phyloP scores from a whole-genome alignment of 2,888 invertebrate species.

The Villa cingulata region DNA sequence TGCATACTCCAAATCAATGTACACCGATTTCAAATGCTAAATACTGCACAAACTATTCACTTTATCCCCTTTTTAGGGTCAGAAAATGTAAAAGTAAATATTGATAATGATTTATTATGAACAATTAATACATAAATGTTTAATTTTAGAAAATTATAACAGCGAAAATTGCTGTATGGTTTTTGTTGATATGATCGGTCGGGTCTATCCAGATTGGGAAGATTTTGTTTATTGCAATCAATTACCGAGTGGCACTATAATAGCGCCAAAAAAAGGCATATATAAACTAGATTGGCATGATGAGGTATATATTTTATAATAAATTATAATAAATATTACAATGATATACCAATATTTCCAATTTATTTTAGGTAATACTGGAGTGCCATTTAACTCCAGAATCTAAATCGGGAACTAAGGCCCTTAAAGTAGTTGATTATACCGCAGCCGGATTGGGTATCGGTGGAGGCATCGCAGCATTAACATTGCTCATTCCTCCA shows the following conservation, averaged over 20 bases:
- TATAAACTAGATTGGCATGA: slow-evolving; percentile 19
- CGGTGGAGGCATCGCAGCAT: slow-evolving; percentile 18
- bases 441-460: slow-evolving; percentile 20
- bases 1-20: no score
- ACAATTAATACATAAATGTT: no score
- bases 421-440: slow-evolving; percentile 17
- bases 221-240: slow-evolving; percentile 35
- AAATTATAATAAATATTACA: no score
- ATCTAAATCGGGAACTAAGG: slow-evolving; percentile 7
- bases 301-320: slow-evolving; percentile 9
- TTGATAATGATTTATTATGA: no score
- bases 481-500: slow-evolving; percentile 10
- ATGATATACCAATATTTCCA: neutral
- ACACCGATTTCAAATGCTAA: no score
- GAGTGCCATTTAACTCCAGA: slow-evolving; percentile 23
- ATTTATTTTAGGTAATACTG: slow-evolving; percentile 17
- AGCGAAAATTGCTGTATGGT: slow-evolving; percentile 26
- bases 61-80: no score
- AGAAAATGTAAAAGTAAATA: no score
- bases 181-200: slow-evolving; percentile 29
- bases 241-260: slow-evolving; percentile 34
- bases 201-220: slow-evolving; percentile 38
- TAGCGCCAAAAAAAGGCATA: slow-evolving; percentile 35
- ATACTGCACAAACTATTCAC: no score
- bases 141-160: no score